These are phyloP conservation scores for Aldrovandia affinis DNA, from an alignment of 2,797 vertebrate genomes.

Conservation along the genomic window DNA sequence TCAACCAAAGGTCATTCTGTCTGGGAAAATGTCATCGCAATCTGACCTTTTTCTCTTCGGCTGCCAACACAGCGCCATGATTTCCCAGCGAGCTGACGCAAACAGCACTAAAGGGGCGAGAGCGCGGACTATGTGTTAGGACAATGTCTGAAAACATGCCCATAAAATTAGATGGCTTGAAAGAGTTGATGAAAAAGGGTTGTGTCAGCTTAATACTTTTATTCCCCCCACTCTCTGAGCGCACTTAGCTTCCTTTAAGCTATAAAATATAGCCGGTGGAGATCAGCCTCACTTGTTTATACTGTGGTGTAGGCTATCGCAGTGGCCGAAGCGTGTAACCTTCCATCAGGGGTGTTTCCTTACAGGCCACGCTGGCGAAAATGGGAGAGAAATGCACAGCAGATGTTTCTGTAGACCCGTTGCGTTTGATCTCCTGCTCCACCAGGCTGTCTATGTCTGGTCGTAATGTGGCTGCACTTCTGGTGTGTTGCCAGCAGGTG, in stretches of 20 bases:
- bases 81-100: conserved; percentile 3
- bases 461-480: neutral
- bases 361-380: conserved; percentile 8
- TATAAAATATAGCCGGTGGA: neutral
- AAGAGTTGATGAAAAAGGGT: neutral
- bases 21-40: conserved; percentile 41
- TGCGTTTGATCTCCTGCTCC: conserved; percentile 11
- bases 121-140: conserved; percentile 12
- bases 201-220: conserved; percentile 41
- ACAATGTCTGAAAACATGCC: conserved; percentile 13
- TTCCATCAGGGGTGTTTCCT: conserved; percentile 11
- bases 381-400: conserved; percentile 10
- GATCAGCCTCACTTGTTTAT: neutral
- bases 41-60: conserved; percentile 57
- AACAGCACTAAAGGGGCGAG: conserved; percentile 31
- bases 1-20: conserved; percentile 58
- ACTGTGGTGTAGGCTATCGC: neutral
- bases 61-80: conserved; percentile 25
- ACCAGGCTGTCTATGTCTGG: neutral
- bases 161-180: neutral
- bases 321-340: neutral
- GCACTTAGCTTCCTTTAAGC: conserved; percentile 41
- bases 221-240: conserved; percentile 64
- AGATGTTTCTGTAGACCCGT: conserved; percentile 22
- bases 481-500: conserved; percentile 3